Percentiles rank a stretch among this genome's conserved stretches.
Conservation (phyloP, 2,113 vertebrate genomes). For the Anhinga anhinga region DNA sequence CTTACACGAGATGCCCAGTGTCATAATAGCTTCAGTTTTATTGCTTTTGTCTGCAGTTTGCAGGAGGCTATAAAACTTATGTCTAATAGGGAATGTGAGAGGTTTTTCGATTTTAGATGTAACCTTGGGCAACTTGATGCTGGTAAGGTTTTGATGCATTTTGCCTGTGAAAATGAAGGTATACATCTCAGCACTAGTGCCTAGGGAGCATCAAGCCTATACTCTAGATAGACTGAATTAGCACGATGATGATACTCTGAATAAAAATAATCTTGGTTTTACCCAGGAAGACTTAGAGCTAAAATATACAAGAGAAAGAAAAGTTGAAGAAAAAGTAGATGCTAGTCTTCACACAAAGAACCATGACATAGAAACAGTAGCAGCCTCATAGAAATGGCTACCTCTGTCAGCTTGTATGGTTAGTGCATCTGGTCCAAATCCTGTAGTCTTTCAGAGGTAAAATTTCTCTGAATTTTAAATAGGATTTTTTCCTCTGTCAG, state of each 20-base stretch:
- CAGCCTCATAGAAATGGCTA: background rate
- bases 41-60: background rate
- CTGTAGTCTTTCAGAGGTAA: background rate
- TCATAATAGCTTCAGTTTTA: background rate
- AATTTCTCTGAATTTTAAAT: background rate
- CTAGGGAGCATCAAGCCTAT: background rate
- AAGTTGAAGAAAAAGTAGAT: background rate
- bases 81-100: background rate
- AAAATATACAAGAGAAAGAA: background rate
- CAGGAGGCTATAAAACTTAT: background rate
- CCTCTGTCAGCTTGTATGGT: background rate
- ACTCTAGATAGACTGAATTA: background rate
- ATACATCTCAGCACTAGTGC: background rate
- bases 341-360: background rate
- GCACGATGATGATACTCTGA: background rate
- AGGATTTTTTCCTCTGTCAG: background rate
- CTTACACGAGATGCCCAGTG: background rate
- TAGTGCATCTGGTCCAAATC: background rate
- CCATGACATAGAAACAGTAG: background rate
- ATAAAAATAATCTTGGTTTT: background rate
- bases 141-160: background rate
- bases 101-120: background rate
- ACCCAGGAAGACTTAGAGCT: background rate
- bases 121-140: background rate
- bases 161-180: background rate